Base-by-base conservation (phyloP, 2,797 vertebrate genomes). In the Neostethus bicornis region DNA sequence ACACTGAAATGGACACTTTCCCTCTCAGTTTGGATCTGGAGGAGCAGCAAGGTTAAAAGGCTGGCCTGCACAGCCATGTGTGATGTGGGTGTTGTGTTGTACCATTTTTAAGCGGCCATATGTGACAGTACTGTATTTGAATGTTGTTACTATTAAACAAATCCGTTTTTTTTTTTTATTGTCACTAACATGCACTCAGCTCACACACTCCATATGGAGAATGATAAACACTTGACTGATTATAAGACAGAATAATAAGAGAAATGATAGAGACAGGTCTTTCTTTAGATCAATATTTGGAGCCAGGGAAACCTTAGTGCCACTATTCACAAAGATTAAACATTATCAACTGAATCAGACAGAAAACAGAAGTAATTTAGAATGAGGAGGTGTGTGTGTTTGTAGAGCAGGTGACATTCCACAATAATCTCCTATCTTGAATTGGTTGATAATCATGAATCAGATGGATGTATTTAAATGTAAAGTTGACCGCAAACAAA, bases 271-370 rank as follows among this genome's bases (percentile, higher is more conserved):
- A 59, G 58, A 45, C n/a, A 16, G 50, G 34, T 49, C 61, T 57
- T 21, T 12, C 12, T 64, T 63, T 60, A 48, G 72, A 76, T 77
- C 55, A 64, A 61, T 66, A 53, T n/a, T 43, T 35, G 16, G 52
- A 72, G 16, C 35, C 25, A 6, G 37, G 46, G 63, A 75, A 64
- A 77, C 74, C 29, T 50, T 42, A 65, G 67, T 50, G 19, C 51
- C 57, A n/a, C 35, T 45, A 60, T 56, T 61, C 64, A 61, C 48
- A 25, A 32, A 46, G 53, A 63, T 66, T 48, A 70, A 61, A 84
- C 57, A 70, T 66, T 56, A 13, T 42, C 29, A 38, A 32, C 55
- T 9, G 3, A 59, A 48, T 51, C 43, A 45, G 49, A 57, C 21
- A 14, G 45, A 37, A 66, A 48, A 38, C 66, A 31, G 46, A 4